A percentile compares a stretch with the other conserved stretches of the same genome.
These are phyloP conservation scores for Plebejus anna DNA, from an alignment of 2,888 invertebrate genomes.

Conservation along the genomic window DNA sequence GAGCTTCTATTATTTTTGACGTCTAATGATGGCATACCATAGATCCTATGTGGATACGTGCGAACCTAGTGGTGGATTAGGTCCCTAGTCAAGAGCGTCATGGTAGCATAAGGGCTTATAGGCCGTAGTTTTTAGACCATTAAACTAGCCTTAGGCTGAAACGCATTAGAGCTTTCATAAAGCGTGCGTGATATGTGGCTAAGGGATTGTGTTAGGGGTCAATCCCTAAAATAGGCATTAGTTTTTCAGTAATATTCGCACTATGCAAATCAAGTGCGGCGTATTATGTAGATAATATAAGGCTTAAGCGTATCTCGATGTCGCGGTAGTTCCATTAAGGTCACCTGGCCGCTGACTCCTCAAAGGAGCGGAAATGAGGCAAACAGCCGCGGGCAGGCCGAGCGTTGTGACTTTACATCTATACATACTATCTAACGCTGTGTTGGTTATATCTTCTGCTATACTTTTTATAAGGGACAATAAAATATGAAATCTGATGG, in stretches of 20 bases:
- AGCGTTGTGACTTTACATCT: neutral
- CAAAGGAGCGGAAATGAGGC: slow-evolving; percentile 26
- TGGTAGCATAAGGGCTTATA: too few species aligned
- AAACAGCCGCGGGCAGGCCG: slow-evolving; percentile 18
- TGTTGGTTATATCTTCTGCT: neutral
- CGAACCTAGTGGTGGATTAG: too few species aligned
- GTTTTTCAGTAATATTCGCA: neutral
- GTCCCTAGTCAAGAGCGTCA: too few species aligned
- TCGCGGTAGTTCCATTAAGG: slow-evolving; percentile 12
- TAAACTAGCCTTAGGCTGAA: too few species aligned
- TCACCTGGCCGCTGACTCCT: slow-evolving; percentile 17
- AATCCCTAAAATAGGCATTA: neutral
- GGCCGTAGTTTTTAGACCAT: too few species aligned
- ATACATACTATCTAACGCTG: neutral
- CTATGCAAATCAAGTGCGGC: neutral
- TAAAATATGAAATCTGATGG: neutral
- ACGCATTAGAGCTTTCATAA: too few species aligned
- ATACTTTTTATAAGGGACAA: neutral
- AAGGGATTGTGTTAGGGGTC: too few species aligned
- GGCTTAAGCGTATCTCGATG: neutral
- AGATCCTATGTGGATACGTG: too few species aligned
- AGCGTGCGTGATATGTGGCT: too few species aligned
- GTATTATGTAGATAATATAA: neutral
- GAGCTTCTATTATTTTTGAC: too few species aligned
- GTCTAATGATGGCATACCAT: too few species aligned